Evolutionary conservation across 2,888 invertebrate genomes (phyloP).

Genomic region (Zelleria hepariella): DNA sequence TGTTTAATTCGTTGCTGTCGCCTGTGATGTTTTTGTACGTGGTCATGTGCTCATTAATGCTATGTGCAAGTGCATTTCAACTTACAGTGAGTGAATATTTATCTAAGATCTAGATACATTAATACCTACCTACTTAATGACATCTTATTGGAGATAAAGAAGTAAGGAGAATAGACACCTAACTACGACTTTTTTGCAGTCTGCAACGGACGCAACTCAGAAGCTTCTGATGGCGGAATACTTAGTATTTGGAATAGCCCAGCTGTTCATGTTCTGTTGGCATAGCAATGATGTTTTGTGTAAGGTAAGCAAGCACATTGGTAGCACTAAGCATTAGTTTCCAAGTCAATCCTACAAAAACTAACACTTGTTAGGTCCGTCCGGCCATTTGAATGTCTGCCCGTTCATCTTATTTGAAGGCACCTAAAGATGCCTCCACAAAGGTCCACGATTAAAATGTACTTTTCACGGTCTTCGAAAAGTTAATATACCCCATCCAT

Average conservation of each 20-base stretch:
- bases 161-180: too few relatives aligned
- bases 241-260: constrained; percentile 49
- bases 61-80: constrained; percentile 54
- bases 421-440: too few relatives aligned
- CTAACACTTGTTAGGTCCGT: too few relatives aligned
- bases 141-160: too few relatives aligned
- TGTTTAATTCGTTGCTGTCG: constrained; percentile 50
- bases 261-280: constrained; percentile 56
- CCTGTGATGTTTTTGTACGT: constrained; percentile 60
- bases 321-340: too few relatives aligned
- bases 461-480: too few relatives aligned
- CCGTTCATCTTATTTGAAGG: too few relatives aligned
- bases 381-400: too few relatives aligned
- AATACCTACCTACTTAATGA: background rate
- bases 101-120: constrained; percentile 21
- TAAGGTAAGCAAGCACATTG: constrained; percentile 48
- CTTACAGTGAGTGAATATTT: constrained; percentile 26
- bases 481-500: too few relatives aligned
- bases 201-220: constrained; percentile 38
- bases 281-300: constrained; percentile 49
- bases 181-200: constrained; percentile 21
- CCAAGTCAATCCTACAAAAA: too few relatives aligned
- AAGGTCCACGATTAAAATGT: too few relatives aligned
- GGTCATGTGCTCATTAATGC: constrained; percentile 48
- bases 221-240: constrained; percentile 50